Evolutionary conservation across 2,113 vertebrate species (phyloP), one percentile per base, ranked within the genome.

Genomic region (Cyphomyrus plagiostoma): DNA sequence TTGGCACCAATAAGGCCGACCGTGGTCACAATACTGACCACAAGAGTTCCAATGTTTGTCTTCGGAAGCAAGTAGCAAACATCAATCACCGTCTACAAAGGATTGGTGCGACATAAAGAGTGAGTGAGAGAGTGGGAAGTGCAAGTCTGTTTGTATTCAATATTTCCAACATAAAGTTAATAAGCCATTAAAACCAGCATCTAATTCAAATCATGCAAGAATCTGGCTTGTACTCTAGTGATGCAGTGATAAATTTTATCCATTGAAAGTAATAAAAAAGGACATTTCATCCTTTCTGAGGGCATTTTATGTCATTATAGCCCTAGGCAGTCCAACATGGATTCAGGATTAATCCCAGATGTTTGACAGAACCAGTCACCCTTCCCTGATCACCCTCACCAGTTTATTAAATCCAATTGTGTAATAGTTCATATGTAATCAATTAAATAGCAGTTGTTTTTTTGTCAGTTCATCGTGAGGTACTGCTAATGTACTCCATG

Each of bases 21-120:
- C 6, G 97, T 97, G 10, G 98, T 86, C 11, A 99, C 95, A 3
- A 96, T 50, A 3, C 97, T 96, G 0, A 97, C 97, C 90, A 99
- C 94, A 87, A 99, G 30, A 0, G 97, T 96, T 86, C 97, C 97
- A 0, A 97, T 89, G 0, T 97, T 97, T 2, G 96, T 97, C 13
- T 95, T 0, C 1, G 96, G 96, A 26, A 99, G 80, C 90, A 96
- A 94, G 90, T 86, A 77, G 92, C 96, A 97, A 86, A 99, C 89
- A 7, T 98, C 97, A 0, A 98, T 48, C 89, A 98, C 0, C 0
- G 96, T 97, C 98, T 99, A 53, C 46, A 80, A 42, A 42, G 35
- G 35, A 80, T 42, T 80, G 74, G 74, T 80, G 30, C 13, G 17
- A 39, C 30, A 39, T 19, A 39, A 39, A 77, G 30, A 30, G 56